Evolutionary conservation across 2,797 vertebrate species (phyloP).

Genomic region (Lagothrix lagotricha): DNA sequence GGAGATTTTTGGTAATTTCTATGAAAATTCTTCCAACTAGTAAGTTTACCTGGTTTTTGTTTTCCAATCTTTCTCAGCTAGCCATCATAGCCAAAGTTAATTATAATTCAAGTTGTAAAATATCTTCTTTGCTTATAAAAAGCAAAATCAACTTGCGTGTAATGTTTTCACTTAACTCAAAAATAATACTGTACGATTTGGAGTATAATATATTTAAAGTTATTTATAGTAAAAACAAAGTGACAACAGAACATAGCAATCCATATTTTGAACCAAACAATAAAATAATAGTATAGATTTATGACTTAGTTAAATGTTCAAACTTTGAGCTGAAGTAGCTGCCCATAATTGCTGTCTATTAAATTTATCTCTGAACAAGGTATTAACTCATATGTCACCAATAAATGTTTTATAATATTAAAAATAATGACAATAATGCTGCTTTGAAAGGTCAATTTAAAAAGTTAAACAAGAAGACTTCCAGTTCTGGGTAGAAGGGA

Average conservation of each 20-base stretch:
- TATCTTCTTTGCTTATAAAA: not conserved
- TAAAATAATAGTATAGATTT: not conserved
- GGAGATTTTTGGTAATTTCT: not conserved
- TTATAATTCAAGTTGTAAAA: not conserved
- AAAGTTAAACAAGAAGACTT: not conserved
- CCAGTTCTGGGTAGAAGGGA: not conserved
- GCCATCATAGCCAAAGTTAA: not conserved
- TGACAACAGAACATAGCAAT: not conserved
- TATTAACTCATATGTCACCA: not conserved
- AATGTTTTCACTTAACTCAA: not conserved
- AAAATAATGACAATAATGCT: not conserved
- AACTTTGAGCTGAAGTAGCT: constrained; percentile 28
- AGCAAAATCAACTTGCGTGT: not conserved
- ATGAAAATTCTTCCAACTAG: not conserved
- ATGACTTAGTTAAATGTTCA: not conserved
- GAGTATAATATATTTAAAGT: constrained; percentile 16
- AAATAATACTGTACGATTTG: not conserved
- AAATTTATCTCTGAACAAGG: not conserved
- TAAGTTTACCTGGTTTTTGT: not conserved
- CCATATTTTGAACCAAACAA: constrained; percentile 22
- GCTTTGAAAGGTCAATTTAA: not conserved
- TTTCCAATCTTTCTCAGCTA: not conserved
- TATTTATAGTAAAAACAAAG: constrained; percentile 28
- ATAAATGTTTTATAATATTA: not conserved
- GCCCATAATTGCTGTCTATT: not conserved